Evolutionary conservation across 2,888 invertebrate genomes (phyloP), one percentile per base, ranked within the genome.

Genomic region (Cheilosia scutellata): DNA sequence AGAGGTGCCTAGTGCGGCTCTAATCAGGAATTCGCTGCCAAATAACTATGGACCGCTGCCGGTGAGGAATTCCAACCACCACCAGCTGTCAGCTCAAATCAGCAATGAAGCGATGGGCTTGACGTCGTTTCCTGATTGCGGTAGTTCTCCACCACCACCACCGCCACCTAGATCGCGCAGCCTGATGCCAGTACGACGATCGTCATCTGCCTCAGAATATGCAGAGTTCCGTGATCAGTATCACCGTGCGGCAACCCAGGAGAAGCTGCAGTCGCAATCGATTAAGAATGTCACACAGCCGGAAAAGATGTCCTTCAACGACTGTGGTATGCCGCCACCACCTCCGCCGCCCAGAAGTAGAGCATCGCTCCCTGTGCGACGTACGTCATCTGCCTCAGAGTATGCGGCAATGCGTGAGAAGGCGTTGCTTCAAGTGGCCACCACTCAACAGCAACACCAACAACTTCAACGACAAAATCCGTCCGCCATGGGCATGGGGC

Each of bases 141-240:
- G 82, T 16, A 84, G 79, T 68, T 89, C 89, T 42, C 89, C 91
- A 27, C 92, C 92, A 53, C 92, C 91, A 11, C 92, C 92, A 47
- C 92, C 92, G 11, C 92, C 92, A 4, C 92, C 92, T 0, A 90
- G 92, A 11, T 89, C 91, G 0, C 90, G 92, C 13, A 91, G 91
- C 2, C 88, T 92, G 29, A 89, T 92, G 89, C 91, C 92, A 57
- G 29, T 92, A 63, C 89, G 92, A 2, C 90, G 95, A 87, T 95
- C 95, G 0, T 95, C 95, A 5, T 95, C 95, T 2, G 95, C 95
- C 2, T 95, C 95, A 0, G 95, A 95, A 88, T 95, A 95, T 89
- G 94, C 94, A 0, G 92, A 92, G 53, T 90, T 91, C 71, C 90
- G 93, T 6, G 93, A 92, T 60, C 90, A 90, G 51, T 91, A 90